Conservation (phyloP, 1,140 invertebrate species). For the Zaprionus taronus region DNA sequence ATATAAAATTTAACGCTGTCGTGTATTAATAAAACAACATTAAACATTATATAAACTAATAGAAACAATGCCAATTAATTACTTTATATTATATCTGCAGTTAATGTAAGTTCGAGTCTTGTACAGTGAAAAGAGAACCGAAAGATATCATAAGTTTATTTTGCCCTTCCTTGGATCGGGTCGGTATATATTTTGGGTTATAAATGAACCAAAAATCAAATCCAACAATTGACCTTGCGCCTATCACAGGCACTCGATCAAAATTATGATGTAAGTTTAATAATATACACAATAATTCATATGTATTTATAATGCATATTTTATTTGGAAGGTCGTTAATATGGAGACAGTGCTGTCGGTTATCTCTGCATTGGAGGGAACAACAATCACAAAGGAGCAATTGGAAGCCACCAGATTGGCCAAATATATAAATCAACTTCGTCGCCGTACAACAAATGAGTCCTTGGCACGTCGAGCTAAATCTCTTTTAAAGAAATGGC, state of each 20-base stretch:
- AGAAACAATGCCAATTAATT: not conserved
- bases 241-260: slow-evolving; percentile 88
- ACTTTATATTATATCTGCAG: slow-evolving; percentile 12
- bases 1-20: too few relatives aligned
- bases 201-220: slow-evolving; percentile 83
- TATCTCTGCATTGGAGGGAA: slow-evolving; percentile 95
- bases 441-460: slow-evolving; percentile 92
- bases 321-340: slow-evolving; percentile 92
- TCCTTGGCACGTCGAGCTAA: slow-evolving; percentile 94
- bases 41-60: not conserved
- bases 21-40: too few relatives aligned
- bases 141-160: slow-evolving; percentile 17
- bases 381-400: slow-evolving; percentile 96
- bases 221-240: slow-evolving; percentile 87
- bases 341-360: slow-evolving; percentile 96
- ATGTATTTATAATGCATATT: not conserved
- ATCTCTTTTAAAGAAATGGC: slow-evolving; percentile 95
- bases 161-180: slow-evolving; percentile 47
- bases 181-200: slow-evolving; percentile 39
- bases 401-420: slow-evolving; percentile 96
- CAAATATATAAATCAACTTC: slow-evolving; percentile 96
- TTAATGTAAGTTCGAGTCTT: slow-evolving; percentile 25
- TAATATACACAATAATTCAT: not conserved
- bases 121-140: slow-evolving; percentile 2
- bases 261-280: slow-evolving; percentile 88